These are phyloP conservation scores for Venturia canescens DNA, from an alignment of 1,140 invertebrate genomes.

Conservation along the genomic window DNA sequence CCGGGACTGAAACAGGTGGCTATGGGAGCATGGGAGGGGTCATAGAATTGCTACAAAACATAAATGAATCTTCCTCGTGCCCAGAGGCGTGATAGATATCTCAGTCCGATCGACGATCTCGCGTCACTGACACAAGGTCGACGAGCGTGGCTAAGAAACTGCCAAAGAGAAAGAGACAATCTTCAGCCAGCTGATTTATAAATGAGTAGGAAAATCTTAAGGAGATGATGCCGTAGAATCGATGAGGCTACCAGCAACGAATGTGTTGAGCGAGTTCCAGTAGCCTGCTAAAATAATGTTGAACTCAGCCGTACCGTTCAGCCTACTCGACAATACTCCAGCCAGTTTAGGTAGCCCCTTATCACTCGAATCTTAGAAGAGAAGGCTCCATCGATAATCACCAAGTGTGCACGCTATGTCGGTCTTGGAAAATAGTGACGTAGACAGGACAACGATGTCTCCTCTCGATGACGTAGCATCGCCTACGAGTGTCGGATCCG, in stretches of 20 bases:
- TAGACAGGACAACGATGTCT: conserved; percentile 69
- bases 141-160: not conserved
- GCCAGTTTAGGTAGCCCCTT: not conserved
- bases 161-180: not conserved
- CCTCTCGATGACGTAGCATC: conserved; percentile 73
- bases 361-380: not conserved
- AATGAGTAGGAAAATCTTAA: not conserved
- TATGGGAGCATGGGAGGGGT: not conserved
- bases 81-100: conserved; percentile 36
- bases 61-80: conserved; percentile 39
- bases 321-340: not conserved
- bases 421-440: conserved; percentile 65
- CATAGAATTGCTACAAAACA: not conserved
- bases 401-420: conserved; percentile 61
- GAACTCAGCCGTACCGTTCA: not conserved
- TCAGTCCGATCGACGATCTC: conserved; percentile 38
- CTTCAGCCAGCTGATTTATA: conserved; percentile 27
- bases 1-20: conserved; percentile 37
- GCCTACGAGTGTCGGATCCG: conserved; percentile 70
- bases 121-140: conserved; percentile 16
- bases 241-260: not conserved
- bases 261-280: not conserved
- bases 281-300: not conserved
- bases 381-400: not conserved
- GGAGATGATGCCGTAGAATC: not conserved